phyloP scores from a whole-genome alignment of 2,113 vertebrate genomes.

The Arenaria interpres region DNA sequence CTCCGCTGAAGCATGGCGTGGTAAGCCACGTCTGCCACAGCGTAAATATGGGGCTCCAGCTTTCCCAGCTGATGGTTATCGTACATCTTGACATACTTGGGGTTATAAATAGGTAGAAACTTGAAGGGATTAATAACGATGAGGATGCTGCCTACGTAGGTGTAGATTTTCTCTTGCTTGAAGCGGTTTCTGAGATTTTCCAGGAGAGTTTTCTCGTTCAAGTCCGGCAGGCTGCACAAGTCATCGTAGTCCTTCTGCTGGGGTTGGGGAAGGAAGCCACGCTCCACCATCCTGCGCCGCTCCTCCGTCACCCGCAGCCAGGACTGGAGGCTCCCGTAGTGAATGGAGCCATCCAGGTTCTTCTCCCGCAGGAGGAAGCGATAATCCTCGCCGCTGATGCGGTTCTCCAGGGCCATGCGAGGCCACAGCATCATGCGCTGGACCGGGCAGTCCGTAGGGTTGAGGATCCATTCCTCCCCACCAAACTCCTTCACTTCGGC shows the following conservation, averaged over 20 bases:
- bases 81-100: conserved; percentile 99
- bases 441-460: conserved; percentile 94
- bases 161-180: conserved; percentile 97
- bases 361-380: conserved; percentile 95
- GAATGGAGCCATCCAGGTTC: conserved; percentile 95
- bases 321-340: conserved; percentile 95
- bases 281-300: conserved; percentile 91
- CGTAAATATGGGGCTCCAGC: conserved; percentile 96
- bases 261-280: conserved; percentile 92
- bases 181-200: conserved; percentile 95
- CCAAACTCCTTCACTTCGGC: conserved; percentile 98
- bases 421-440: conserved; percentile 99
- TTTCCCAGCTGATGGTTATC: conserved; percentile 95
- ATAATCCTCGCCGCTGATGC: conserved; percentile 90
- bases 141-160: conserved; percentile 96
- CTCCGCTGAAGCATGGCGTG: conserved; percentile 95
- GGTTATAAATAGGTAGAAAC: conserved; percentile 99
- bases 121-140: conserved; percentile 98
- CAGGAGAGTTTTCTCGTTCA: conserved; percentile 95
- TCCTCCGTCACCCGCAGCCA: conserved; percentile 94
- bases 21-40: conserved; percentile 96
- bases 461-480: conserved; percentile 99
- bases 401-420: conserved; percentile 92
- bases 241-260: conserved; percentile 91
- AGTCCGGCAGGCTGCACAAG: conserved; percentile 88